Evolutionary conservation across 2,888 invertebrate species (phyloP).

Genomic region (Acleris cristana): DNA sequence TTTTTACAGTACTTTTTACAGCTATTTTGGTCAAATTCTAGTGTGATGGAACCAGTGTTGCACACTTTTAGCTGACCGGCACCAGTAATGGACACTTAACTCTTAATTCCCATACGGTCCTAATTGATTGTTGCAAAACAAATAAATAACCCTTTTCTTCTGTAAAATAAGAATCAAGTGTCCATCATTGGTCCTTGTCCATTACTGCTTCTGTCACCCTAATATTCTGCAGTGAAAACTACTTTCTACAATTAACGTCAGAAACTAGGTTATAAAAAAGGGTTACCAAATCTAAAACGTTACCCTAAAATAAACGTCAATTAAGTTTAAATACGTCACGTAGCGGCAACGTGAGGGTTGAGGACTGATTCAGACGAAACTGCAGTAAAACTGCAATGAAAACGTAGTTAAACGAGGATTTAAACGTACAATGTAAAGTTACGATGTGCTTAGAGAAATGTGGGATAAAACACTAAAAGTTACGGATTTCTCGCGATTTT

Average conservation of each 20-base stretch:
- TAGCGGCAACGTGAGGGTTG: slow-evolving; percentile 43
- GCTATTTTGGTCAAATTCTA: no score
- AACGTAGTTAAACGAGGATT: slow-evolving; percentile 32
- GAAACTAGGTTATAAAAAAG: slow-evolving; percentile 10
- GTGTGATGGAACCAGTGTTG: no score
- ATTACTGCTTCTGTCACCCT: no score
- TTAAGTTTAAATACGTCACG: slow-evolving; percentile 43
- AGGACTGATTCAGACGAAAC: slow-evolving; percentile 22
- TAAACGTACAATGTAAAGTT: slow-evolving; percentile 29
- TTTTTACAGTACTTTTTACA: no score
- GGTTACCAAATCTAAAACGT: not conserved
- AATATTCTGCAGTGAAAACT: no score
- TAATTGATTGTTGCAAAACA: no score
- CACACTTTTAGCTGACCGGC: no score
- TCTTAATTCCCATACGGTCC: no score
- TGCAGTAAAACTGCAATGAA: slow-evolving; percentile 34
- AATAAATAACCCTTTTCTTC: no score
- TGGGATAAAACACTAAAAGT: not conserved
- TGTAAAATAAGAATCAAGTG: no score
- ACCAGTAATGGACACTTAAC: no score
- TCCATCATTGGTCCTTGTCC: no score
- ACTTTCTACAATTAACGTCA: not conserved
- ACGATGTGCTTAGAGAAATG: slow-evolving; percentile 16
- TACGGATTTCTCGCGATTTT: not conserved
- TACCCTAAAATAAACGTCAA: slow-evolving; percentile 44